Conservation (phyloP, 2,797 vertebrate genomes). For the Lepidocolaptes lacrymiger region DNA sequence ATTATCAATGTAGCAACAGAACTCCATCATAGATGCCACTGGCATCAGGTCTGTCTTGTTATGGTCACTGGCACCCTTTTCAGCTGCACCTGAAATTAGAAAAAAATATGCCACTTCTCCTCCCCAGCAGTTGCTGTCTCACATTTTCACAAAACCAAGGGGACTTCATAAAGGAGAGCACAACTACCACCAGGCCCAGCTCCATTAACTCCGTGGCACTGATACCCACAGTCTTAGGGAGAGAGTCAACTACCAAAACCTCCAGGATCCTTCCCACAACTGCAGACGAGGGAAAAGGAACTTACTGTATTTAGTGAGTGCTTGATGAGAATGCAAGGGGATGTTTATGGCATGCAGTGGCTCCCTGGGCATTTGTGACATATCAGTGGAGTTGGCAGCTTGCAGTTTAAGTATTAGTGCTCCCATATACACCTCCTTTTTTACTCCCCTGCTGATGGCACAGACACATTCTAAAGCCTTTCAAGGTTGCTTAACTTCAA, state of each 20-base stretch:
- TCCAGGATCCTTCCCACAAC: neutral
- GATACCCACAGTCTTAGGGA: neutral
- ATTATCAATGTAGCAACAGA: neutral
- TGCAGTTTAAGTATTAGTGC: neutral
- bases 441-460: neutral
- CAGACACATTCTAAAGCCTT: slow-evolving; percentile 20
- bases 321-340: neutral
- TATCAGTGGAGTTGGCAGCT: slow-evolving; percentile 1
- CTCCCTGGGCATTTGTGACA: neutral
- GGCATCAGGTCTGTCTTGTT: neutral
- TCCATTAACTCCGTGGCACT: neutral
- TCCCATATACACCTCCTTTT: neutral
- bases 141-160: neutral
- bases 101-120: neutral
- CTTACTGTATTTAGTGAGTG: neutral
- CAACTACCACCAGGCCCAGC: neutral
- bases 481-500: slow-evolving; percentile 53
- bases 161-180: neutral
- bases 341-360: neutral
- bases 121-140: neutral
- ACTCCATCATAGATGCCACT: neutral
- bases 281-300: neutral
- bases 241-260: neutral
- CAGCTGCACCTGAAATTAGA: neutral
- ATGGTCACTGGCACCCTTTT: neutral